A percentile compares a stretch with the other conserved stretches of the same genome.
These are phyloP conservation scores for Platycercus adscitus DNA, from an alignment of 2,113 vertebrate genomes.

Conservation along the genomic window DNA sequence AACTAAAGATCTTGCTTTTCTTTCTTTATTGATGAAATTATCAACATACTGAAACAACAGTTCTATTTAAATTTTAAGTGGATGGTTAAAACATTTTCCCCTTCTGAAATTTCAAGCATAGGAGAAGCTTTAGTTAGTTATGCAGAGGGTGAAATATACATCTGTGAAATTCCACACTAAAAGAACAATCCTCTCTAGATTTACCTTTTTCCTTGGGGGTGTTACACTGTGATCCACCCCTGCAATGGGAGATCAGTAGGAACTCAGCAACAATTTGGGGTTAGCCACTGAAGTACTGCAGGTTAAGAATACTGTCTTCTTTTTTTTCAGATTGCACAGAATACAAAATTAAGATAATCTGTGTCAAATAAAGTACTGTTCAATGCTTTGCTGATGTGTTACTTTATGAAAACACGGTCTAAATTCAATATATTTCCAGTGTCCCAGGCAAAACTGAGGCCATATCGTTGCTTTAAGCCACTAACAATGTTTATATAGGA, in stretches of 20 bases:
- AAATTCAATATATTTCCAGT: background rate
- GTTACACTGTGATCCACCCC: background rate
- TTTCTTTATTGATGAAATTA: background rate
- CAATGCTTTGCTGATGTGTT: background rate
- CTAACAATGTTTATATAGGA: background rate
- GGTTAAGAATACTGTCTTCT: background rate
- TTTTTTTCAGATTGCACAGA: background rate
- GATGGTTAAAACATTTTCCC: background rate
- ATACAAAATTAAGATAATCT: background rate
- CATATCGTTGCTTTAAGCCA: background rate
- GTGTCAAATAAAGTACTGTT: background rate
- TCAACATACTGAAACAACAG: background rate
- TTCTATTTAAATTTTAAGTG: background rate
- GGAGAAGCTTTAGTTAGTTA: background rate
- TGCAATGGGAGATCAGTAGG: background rate
- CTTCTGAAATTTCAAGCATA: background rate
- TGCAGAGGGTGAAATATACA: background rate
- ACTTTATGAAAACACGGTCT: background rate
- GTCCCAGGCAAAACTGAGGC: background rate
- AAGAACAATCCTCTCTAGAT: background rate
- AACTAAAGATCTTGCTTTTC: background rate
- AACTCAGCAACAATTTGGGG: background rate
- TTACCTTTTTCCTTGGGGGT: background rate
- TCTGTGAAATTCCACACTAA: background rate
- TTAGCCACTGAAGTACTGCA: background rate